These are phyloP conservation scores for Riparia riparia DNA, from an alignment of 2,113 vertebrate genomes.

Conservation along the genomic window DNA sequence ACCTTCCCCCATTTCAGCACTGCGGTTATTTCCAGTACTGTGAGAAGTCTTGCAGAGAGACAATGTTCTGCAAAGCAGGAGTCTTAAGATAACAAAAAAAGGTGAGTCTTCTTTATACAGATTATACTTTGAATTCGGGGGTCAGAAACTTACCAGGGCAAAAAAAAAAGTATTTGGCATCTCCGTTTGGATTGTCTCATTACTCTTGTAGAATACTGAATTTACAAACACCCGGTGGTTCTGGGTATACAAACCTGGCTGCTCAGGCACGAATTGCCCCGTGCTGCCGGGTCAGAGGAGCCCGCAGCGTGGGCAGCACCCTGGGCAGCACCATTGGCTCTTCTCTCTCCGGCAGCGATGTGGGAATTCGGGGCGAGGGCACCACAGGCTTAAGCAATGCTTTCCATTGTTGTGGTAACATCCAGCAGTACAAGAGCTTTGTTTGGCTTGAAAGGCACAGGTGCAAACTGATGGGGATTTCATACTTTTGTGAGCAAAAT, in stretches of 20 bases:
- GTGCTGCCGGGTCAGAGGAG: neutral
- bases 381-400: neutral
- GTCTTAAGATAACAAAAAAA: neutral
- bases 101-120: neutral
- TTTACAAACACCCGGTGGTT: neutral
- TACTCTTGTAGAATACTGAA: neutral
- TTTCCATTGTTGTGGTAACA: neutral
- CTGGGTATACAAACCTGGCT: neutral
- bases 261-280: neutral
- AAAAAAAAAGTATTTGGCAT: neutral
- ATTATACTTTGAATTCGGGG: neutral
- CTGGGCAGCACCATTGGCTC: neutral
- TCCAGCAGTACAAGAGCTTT: neutral
- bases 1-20: neutral
- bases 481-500: slow-evolving; percentile 31
- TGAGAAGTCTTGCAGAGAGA: neutral
- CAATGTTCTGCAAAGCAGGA: neutral
- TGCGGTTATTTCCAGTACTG: neutral
- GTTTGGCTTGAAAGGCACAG: slow-evolving; percentile 8
- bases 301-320: neutral
- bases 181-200: neutral
- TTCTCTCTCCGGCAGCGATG: neutral
- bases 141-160: neutral
- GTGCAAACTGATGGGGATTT: slow-evolving; percentile 11
- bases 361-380: neutral